Evolutionary conservation across 2,797 vertebrate species (phyloP).

Genomic region (Natrix natrix): DNA sequence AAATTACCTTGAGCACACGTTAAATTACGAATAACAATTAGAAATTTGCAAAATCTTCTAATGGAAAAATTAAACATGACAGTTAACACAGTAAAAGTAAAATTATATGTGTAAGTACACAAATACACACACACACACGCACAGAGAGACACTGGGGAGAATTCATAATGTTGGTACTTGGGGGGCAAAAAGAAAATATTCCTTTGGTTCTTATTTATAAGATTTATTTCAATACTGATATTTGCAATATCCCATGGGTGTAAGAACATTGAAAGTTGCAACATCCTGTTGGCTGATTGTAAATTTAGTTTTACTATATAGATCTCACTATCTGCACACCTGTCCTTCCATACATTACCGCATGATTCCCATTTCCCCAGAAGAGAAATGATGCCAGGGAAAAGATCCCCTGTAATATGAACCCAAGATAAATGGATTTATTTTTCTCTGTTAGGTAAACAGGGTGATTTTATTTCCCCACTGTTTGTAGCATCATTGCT

Average conservation of each 20-base stretch:
- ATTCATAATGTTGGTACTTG: not conserved
- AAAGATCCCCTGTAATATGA: not conserved
- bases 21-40: conserved; percentile 8
- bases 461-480: not conserved
- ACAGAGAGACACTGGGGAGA: not conserved
- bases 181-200: not conserved
- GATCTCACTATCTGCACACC: not conserved
- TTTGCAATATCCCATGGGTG: not conserved
- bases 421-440: not conserved
- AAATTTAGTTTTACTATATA: not conserved
- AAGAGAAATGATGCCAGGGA: not conserved
- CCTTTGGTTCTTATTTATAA: not conserved
- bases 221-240: not conserved
- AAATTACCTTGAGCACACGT: conserved; percentile 5
- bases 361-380: not conserved
- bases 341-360: too few relatives aligned
- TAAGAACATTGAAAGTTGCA: not conserved
- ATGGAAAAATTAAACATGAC: not conserved
- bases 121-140: too few relatives aligned
- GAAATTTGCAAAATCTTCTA: not conserved
- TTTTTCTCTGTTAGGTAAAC: not conserved
- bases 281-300: not conserved
- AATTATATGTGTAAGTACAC: conserved; percentile 18
- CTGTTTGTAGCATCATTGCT: not conserved
- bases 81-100: conserved; percentile 3